Percentiles rank a stretch among this genome's conserved stretches.
These are phyloP conservation scores for Acholoe squamosa DNA, from an alignment of 2,888 invertebrate species.

Conservation along the genomic window DNA sequence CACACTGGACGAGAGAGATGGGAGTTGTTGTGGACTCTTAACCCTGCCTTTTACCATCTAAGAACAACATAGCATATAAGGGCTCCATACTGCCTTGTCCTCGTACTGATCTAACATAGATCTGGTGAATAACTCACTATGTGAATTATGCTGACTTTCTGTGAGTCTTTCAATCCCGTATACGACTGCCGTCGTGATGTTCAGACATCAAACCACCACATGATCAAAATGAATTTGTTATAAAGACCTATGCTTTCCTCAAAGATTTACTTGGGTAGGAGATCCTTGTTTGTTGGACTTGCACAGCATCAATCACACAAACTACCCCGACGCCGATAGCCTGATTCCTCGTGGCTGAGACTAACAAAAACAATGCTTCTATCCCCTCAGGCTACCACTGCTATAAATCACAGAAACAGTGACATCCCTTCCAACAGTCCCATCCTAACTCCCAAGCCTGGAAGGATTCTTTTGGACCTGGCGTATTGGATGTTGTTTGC, in stretches of 20 bases:
- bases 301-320: slow-evolving; percentile 11
- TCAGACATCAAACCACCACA: too few species aligned
- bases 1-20: too few species aligned
- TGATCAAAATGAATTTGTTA: too few species aligned
- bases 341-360: neutral
- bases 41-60: too few species aligned
- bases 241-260: too few species aligned
- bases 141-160: too few species aligned
- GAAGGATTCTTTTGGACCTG: neutral
- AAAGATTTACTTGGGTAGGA: neutral
- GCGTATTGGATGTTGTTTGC: neutral
- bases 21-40: neutral
- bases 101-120: too few species aligned
- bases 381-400: neutral
- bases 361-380: slow-evolving; percentile 19
- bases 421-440: neutral
- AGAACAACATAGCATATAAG: too few species aligned
- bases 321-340: neutral
- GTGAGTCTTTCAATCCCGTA: too few species aligned
- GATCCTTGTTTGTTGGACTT: neutral
- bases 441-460: neutral
- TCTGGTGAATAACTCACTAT: too few species aligned
- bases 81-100: too few species aligned
- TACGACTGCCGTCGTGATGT: too few species aligned
- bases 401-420: neutral